Evolutionary conservation across 2,113 vertebrate genomes (phyloP), one percentile per base, ranked within the genome.

Genomic region (Antennarius striatus): DNA sequence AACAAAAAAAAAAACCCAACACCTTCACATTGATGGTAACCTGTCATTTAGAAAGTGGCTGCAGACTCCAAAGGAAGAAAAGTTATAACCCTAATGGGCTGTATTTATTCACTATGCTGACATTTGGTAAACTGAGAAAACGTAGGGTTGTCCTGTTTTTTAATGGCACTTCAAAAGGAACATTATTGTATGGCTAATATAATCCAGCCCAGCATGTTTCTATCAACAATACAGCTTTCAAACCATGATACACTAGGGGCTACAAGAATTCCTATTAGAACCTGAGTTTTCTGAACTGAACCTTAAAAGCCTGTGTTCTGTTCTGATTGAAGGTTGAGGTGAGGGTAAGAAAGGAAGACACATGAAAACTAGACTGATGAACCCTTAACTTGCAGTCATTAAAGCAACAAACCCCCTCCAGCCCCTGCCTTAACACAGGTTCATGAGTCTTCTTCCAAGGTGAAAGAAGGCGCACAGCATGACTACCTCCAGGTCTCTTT

Each of bases 361-460:
- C 11, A 22, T 22, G 63, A 73, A 78, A 85, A 78, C 42, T 13
- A 55, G 59, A 84, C 75, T 62, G 57, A 81, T 77, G 69, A 81
- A 88, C 79, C 77, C 63, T 40, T 3, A 3, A 32, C 39, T 56
- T 10, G 4, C 47, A 32, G 28, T 52, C 28, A 43, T 45, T 52
- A 16, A 28, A 0, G 5, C 1, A 42, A 16, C 4, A 3, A 42
- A 68, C 45, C 3, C 0, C 7, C 6, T 32, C 9, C 16, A 22
- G 13, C 2, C 10, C 5, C 13, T 9, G 45, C 5, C 39, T 12
- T 22, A 17, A 32, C 57, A 51, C 11, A 53, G n/a, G 68, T 73
- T 80, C 65, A 79, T 56, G 39, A 80, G 71, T 80, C 61, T 0
- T 45, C 50, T 74, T 71, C 7, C 43, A 58, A 14, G 36, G 22